These are phyloP conservation scores for Hippasteria phrygiana DNA, from an alignment of 53 echinoderm and acorn worm genomes.

Conservation along the genomic window DNA sequence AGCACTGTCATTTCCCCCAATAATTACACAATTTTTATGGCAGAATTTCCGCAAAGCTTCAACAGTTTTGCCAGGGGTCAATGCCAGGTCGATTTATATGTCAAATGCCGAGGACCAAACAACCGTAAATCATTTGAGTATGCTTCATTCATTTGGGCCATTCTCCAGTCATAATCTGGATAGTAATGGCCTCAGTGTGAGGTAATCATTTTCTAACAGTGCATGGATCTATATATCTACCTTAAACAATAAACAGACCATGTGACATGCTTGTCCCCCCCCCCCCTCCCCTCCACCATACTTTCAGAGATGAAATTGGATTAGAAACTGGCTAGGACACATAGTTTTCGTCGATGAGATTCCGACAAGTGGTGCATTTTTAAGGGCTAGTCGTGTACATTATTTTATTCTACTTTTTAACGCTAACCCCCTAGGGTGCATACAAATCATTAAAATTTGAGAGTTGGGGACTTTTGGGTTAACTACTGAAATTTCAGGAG, in stretches of 20 bases:
- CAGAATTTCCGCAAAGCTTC: constrained; percentile 10
- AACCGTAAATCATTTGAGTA: constrained; percentile 18
- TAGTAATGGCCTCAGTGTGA: neutral
- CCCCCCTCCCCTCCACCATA: too few species aligned
- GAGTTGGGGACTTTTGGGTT: too few species aligned
- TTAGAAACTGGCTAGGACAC: too few species aligned
- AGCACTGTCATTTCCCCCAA: constrained; percentile 16
- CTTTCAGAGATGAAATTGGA: too few species aligned
- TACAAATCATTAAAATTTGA: too few species aligned
- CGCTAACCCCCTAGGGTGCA: too few species aligned
- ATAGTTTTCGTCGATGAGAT: too few species aligned
- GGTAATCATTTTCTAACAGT: neutral
- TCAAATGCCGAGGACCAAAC: constrained; percentile 11
- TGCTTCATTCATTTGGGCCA: neutral
- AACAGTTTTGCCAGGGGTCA: constrained; percentile 6
- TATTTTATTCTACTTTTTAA: too few species aligned
- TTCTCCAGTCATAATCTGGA: constrained; percentile 15
- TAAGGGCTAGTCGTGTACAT: too few species aligned
- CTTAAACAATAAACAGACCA: neutral
- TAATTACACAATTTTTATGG: constrained; percentile 36
- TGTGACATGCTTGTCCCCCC: neutral
- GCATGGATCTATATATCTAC: neutral
- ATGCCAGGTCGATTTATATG: constrained; percentile 10
- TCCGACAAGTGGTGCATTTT: too few species aligned
- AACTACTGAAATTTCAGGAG: too few species aligned